phyloP scores from a whole-genome alignment of 2,888 invertebrate species.

The Pegoplata infirma region DNA sequence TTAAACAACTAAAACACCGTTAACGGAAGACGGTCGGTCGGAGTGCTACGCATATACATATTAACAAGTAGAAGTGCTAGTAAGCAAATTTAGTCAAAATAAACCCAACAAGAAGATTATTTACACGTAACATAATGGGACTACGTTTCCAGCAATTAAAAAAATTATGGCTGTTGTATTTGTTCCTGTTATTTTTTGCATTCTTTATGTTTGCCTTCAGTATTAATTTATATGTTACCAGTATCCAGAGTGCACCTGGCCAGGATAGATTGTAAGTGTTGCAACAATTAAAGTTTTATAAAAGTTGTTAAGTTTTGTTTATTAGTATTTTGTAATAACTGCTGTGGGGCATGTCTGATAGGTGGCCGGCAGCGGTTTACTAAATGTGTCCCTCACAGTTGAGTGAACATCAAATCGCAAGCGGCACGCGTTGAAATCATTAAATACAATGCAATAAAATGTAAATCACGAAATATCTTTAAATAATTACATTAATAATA shows the following conservation, averaged over 20 bases:
- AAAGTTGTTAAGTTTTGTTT: no score
- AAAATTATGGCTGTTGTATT: constrained; percentile 76
- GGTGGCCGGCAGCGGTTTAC: constrained; percentile 22
- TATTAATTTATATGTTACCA: constrained; percentile 77
- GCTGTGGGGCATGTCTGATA: background rate
- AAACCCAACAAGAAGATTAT: constrained; percentile 39
- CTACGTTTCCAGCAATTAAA: constrained; percentile 75
- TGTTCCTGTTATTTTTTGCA: constrained; percentile 77
- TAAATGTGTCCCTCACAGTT: constrained; percentile 56
- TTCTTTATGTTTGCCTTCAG: constrained; percentile 78
- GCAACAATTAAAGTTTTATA: background rate
- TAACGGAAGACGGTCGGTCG: constrained; percentile 7
- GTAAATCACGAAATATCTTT: constrained; percentile 26
- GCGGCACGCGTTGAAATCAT: constrained; percentile 18
- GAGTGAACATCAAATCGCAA: constrained; percentile 41
- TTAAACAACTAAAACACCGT: background rate
- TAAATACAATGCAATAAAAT: constrained; percentile 37
- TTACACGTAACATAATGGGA: constrained; percentile 70
- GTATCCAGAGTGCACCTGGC: constrained; percentile 67
- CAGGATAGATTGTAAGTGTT: constrained; percentile 61
- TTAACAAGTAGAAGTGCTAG: constrained; percentile 22
- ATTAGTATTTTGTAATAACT: background rate
- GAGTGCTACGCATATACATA: constrained; percentile 20
- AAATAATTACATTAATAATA: constrained; percentile 21
- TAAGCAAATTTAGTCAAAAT: constrained; percentile 45